Conservation (phyloP, 1,140 invertebrate species). For the Ridgeia piscesae region DNA sequence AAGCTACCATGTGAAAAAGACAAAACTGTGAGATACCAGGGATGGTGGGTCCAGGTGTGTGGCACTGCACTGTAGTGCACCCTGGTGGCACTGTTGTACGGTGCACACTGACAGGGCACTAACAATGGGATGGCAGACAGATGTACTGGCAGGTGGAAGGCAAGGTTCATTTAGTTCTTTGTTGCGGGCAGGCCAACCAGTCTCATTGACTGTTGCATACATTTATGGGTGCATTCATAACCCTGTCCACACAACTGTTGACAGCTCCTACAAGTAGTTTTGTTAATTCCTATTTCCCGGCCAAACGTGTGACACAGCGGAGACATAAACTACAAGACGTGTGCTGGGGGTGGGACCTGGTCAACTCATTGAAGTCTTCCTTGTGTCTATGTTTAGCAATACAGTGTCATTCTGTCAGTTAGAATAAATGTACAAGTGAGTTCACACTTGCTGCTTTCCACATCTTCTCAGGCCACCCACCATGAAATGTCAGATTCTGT, state of each 20-base stretch:
- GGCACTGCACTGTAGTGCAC: too few relatives aligned
- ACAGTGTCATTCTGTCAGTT: too few relatives aligned
- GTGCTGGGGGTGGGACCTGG: not conserved
- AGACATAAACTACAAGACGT: not conserved
- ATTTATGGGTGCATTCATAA: not conserved
- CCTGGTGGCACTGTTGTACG: not conserved
- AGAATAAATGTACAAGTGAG: not conserved
- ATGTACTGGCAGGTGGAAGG: not conserved
- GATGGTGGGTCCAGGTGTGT: not conserved
- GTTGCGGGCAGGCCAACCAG: not conserved
- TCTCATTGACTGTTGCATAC: not conserved
- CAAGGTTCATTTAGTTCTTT: constrained; percentile 1
- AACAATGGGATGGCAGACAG: not conserved
- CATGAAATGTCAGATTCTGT: not conserved
- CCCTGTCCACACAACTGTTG: not conserved
- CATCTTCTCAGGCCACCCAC: not conserved
- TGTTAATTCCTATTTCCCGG: not conserved
- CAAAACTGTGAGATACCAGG: not conserved
- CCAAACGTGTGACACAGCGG: not conserved
- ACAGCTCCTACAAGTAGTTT: not conserved
- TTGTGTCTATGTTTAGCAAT: not conserved
- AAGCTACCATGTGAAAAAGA: not conserved
- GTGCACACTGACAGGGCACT: too few relatives aligned
- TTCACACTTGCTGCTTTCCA: not conserved
- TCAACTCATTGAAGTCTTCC: not conserved